Conservation (phyloP, 2,888 invertebrate species). For the Callinectes sapidus region DNA sequence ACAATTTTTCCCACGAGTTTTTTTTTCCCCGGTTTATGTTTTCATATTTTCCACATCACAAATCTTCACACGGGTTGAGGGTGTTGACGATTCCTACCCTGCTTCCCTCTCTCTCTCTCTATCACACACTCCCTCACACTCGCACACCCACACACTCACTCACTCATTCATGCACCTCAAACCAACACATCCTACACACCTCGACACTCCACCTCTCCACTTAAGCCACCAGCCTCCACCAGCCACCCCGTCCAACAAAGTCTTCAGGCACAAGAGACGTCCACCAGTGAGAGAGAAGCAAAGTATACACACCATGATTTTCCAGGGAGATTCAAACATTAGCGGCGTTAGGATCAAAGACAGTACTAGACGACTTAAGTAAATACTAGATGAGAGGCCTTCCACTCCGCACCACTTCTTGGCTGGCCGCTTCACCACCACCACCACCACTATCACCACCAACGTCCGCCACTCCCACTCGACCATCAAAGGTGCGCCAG, state of each 20-base stretch:
- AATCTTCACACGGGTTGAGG: too few relatives aligned
- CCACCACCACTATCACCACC: neutral
- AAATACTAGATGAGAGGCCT: slow-evolving; percentile 14
- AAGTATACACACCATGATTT: neutral
- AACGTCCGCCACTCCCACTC: neutral
- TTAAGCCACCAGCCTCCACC: neutral
- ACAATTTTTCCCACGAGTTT: neutral
- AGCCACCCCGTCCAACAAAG: neutral
- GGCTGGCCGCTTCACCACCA: neutral
- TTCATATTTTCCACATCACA: too few relatives aligned
- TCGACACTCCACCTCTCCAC: neutral
- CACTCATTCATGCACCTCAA: neutral
- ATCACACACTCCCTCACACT: neutral
- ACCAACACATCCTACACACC: too few relatives aligned
- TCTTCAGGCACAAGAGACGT: neutral
- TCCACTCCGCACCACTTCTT: neutral
- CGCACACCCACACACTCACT: neutral
- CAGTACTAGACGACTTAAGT: neutral
- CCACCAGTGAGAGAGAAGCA: neutral
- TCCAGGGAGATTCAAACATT: neutral
- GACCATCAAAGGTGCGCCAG: neutral
- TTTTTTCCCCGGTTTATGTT: too few relatives aligned
- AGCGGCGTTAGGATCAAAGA: neutral
- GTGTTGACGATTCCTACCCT: too few relatives aligned
- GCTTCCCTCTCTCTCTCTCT: neutral